These are phyloP conservation scores for Geodia barretti DNA, from an alignment of 37 sponge, comb jelly and placozoan species.

Conservation along the genomic window DNA sequence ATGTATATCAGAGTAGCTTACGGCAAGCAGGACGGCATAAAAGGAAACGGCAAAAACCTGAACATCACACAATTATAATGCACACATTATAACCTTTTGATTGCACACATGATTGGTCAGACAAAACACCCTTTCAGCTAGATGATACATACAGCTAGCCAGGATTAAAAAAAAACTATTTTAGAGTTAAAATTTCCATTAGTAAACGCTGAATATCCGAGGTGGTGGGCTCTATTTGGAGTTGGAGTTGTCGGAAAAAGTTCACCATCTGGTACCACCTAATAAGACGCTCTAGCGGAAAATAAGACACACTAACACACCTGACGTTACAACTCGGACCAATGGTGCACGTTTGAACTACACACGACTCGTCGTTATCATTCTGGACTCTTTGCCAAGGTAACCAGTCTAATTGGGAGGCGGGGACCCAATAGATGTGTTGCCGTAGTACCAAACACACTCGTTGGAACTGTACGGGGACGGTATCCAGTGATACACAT, in stretches of 20 bases:
- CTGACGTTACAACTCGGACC: background rate
- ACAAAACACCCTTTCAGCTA: no score
- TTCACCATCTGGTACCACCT: background rate
- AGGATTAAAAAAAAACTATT: no score
- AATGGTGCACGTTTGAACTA: background rate
- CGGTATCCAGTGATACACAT: no score
- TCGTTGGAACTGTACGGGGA: background rate
- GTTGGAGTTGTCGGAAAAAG: background rate
- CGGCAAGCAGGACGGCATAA: no score
- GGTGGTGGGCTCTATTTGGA: background rate
- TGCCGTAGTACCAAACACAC: background rate
- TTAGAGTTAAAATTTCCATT: no score
- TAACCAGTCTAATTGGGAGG: background rate
- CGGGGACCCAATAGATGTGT: conserved; percentile 1
- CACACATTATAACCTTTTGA: no score
- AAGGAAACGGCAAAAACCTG: no score
- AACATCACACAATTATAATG: no score
- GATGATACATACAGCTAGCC: no score
- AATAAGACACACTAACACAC: background rate
- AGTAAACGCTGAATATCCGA: no score
- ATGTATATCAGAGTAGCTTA: no score
- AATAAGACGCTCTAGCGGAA: background rate
- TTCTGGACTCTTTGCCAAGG: background rate
- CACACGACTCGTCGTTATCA: background rate
- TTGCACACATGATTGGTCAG: no score